phyloP scores from a whole-genome alignment of 2,797 vertebrate species.

The Gymnoscopelus braueri region DNA sequence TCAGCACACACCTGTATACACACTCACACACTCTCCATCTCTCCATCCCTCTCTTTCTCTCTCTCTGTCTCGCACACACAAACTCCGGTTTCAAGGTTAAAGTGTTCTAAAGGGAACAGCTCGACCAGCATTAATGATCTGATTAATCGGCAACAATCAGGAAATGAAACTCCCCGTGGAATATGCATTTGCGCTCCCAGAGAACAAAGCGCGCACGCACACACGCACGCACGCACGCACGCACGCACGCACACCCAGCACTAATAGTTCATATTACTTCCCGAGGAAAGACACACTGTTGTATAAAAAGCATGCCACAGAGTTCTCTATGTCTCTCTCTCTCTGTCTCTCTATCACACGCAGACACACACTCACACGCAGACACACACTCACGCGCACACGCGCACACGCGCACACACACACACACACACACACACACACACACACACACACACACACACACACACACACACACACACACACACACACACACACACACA shows the following conservation, averaged over 20 bases:
- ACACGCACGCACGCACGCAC: neutral
- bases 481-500: slow-evolving; percentile 6
- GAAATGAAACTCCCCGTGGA: slow-evolving; percentile 19
- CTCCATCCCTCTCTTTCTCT: too few relatives aligned
- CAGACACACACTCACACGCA: too few relatives aligned
- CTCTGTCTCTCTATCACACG: neutral
- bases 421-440: slow-evolving; percentile 3
- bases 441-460: neutral
- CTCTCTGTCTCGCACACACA: neutral
- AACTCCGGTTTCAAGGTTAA: slow-evolving; percentile 18
- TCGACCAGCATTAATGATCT: slow-evolving; percentile 23
- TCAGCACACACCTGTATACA: too few relatives aligned
- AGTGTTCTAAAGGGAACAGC: neutral
- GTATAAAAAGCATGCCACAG: too few relatives aligned
- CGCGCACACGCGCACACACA: slow-evolving; percentile 1
- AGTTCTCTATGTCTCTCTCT: too few relatives aligned
- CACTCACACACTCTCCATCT: too few relatives aligned
- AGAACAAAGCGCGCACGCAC: neutral
- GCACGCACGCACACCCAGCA: neutral
- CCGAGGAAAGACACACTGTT: too few relatives aligned
- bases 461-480: slow-evolving; percentile 6
- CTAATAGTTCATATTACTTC: neutral
- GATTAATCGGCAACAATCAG: slow-evolving; percentile 26
- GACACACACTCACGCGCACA: neutral
- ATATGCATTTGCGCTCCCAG: neutral